A percentile compares a stretch with the other conserved stretches of the same genome.
Conservation (phyloP, 2,113 vertebrate genomes). For the Craseonycteris thonglongyai region DNA sequence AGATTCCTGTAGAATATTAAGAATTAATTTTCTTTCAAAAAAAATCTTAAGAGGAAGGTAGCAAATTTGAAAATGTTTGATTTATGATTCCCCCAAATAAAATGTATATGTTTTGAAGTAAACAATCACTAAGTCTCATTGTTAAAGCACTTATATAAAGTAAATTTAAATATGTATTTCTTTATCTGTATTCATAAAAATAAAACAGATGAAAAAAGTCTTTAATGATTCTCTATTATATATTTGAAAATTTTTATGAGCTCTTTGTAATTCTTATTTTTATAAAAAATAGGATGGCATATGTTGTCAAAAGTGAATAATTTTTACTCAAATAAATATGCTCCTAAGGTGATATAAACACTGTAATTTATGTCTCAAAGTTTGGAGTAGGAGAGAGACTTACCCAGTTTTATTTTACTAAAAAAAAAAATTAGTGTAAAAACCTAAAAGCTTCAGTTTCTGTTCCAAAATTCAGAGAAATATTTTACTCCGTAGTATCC, state of each 20-base stretch:
- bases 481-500: background rate
- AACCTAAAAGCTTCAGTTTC: background rate
- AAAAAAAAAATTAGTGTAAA: background rate
- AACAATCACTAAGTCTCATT: background rate
- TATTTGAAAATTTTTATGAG: background rate
- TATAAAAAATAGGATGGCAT: background rate
- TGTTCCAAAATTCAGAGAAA: background rate
- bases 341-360: background rate
- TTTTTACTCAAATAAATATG: slow-evolving; percentile 22
- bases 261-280: background rate
- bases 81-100: background rate
- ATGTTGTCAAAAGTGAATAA: background rate
- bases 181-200: background rate
- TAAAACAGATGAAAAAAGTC: background rate
- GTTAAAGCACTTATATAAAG: background rate
- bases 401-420: background rate
- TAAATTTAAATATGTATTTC: background rate
- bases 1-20: background rate
- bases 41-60: background rate
- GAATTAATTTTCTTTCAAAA: background rate
- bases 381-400: background rate
- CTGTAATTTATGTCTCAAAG: background rate
- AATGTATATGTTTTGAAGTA: background rate
- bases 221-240: background rate
- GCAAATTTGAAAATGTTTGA: background rate